These are phyloP conservation scores for Ornithorhynchus anatinus DNA, from an alignment of 2,113 vertebrate species.

Conservation along the genomic window DNA sequence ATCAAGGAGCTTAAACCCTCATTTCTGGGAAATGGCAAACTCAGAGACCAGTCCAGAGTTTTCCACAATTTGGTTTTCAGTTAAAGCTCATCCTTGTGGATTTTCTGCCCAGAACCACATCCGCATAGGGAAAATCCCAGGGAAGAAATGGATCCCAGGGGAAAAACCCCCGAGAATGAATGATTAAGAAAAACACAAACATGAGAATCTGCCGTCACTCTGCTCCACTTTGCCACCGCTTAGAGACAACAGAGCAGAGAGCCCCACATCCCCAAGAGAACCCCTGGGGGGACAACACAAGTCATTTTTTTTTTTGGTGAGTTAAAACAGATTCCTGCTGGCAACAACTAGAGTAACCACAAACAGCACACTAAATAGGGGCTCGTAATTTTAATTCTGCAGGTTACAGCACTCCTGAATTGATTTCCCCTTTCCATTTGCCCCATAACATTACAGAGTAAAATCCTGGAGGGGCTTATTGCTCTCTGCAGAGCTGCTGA, in stretches of 20 bases:
- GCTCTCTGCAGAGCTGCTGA: slow-evolving; percentile 18
- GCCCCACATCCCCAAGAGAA: background rate
- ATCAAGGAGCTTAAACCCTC: no score
- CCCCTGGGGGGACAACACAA: background rate
- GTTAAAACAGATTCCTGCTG: background rate
- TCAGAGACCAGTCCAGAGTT: no score
- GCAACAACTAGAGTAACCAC: background rate
- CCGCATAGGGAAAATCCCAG: no score
- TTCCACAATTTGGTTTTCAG: no score
- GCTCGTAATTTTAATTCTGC: background rate
- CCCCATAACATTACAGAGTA: background rate
- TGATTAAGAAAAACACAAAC: no score
- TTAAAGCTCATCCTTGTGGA: no score
- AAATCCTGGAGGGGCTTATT: background rate
- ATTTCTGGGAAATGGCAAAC: no score
- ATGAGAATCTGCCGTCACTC: no score
- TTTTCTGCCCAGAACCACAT: no score
- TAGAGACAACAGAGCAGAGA: background rate
- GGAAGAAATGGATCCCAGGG: no score
- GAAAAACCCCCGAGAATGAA: no score
- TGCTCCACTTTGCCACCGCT: no score
- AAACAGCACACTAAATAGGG: background rate
- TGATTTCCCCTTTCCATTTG: background rate
- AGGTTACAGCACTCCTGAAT: background rate
- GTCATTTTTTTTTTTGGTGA: background rate